Conservation (phyloP, 2,888 invertebrate species). For the Ethmia dodecea region DNA sequence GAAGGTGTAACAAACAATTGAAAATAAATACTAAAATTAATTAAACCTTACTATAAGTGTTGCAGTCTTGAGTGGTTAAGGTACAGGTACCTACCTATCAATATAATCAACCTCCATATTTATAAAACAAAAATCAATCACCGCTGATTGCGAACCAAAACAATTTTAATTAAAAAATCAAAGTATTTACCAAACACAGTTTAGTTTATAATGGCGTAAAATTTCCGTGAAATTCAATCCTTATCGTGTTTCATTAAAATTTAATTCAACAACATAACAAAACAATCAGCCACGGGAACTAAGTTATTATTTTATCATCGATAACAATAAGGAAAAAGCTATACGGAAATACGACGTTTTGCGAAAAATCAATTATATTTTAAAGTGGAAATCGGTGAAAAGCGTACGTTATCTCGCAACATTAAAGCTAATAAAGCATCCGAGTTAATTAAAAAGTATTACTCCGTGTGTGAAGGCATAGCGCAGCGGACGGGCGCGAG, state of each 20-base stretch:
- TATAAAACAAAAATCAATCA: conserved; percentile 59
- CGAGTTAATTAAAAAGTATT: conserved; percentile 72
- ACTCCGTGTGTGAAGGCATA: conserved; percentile 33
- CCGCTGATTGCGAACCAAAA: conserved; percentile 37
- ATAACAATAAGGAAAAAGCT: conserved; percentile 40
- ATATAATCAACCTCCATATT: conserved; percentile 20
- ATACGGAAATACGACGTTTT: conserved; percentile 32
- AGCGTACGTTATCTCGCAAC: conserved; percentile 51
- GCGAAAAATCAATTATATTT: conserved; percentile 40
- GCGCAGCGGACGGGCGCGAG: conserved; percentile 36
- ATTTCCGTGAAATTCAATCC: conserved; percentile 70
- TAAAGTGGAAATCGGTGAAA: conserved; percentile 43
- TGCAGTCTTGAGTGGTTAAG: too few species aligned
- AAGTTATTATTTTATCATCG: conserved; percentile 52
- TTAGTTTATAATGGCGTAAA: conserved; percentile 67
- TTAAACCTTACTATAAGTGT: too few species aligned
- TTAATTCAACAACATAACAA: conserved; percentile 45
- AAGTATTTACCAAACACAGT: conserved; percentile 71
- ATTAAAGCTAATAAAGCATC: conserved; percentile 77
- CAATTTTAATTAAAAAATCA: conserved; percentile 71
- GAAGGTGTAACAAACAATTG: too few species aligned
- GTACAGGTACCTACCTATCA: too few species aligned
- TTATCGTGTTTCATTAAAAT: conserved; percentile 64
- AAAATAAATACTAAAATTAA: too few species aligned
- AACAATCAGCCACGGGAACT: conserved; percentile 29